Conservation (phyloP, 1,140 invertebrate genomes). For the Tribolium castaneum region DNA sequence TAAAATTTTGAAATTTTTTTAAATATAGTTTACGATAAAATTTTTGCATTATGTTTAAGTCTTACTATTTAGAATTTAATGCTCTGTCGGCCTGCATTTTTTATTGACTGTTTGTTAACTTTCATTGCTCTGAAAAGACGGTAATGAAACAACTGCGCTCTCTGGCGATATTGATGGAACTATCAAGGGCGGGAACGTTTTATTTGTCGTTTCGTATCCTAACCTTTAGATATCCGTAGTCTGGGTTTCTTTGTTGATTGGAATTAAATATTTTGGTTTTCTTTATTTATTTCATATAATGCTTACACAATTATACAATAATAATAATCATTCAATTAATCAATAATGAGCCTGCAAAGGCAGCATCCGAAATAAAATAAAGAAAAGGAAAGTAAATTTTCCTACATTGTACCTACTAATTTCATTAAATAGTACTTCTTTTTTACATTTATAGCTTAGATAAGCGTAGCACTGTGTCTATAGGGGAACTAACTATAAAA, state of each 20-base stretch:
- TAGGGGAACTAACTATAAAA: constrained; percentile 50
- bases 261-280: not conserved
- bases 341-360: constrained; percentile 10
- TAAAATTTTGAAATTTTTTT: no score
- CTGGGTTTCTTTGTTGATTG: not conserved
- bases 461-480: constrained; percentile 52
- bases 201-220: no score
- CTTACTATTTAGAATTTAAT: no score
- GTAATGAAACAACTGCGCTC: no score
- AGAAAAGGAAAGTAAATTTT: constrained; percentile 44
- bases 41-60: no score
- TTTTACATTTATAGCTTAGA: constrained; percentile 57
- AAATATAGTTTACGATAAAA: no score
- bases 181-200: no score
- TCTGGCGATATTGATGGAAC: no score
- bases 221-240: no score
- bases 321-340: constrained; percentile 44
- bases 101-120: no score
- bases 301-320: constrained; percentile 58
- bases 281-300: constrained; percentile 53
- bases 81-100: no score
- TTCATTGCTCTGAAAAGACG: no score
- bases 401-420: constrained; percentile 54
- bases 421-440: constrained; percentile 51
- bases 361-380: constrained; percentile 39